A percentile compares a stretch with the other conserved stretches of the same genome.
Evolutionary conservation across 2,888 invertebrate species (phyloP).

Genomic region (Panorpa germanica): DNA sequence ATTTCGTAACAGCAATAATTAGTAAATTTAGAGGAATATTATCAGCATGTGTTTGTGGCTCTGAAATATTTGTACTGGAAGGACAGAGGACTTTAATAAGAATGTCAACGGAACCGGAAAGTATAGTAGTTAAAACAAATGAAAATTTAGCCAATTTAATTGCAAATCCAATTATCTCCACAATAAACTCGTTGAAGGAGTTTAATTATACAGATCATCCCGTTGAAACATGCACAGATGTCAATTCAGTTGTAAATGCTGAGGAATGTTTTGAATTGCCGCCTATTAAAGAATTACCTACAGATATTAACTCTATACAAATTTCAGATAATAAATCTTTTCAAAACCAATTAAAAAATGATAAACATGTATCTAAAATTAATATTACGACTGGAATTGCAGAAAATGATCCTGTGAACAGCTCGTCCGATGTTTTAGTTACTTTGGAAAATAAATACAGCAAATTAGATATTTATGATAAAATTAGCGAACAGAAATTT

Average conservation of each 20-base stretch:
- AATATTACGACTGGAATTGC: no score
- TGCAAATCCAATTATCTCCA: constrained; percentile 17
- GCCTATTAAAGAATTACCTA: constrained; percentile 31
- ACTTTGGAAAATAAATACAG: constrained; percentile 18
- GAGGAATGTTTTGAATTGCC: constrained; percentile 62
- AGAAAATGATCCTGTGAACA: no score
- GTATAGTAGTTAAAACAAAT: constrained; percentile 22
- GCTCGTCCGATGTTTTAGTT: constrained; percentile 11
- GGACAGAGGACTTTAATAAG: constrained; percentile 59
- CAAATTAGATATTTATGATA: constrained; percentile 44
- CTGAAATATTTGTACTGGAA: constrained; percentile 67
- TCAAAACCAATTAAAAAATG: no score
- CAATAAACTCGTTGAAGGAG: constrained; percentile 20
- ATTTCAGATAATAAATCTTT: no score
- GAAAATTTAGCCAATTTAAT: constrained; percentile 1
- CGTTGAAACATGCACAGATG: constrained; percentile 23
- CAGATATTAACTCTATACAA: constrained; percentile 19
- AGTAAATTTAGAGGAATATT: constrained; percentile 33
- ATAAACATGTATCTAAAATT: no score
- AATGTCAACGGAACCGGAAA: constrained; percentile 57
- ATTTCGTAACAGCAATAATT: constrained; percentile 44
- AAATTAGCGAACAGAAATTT: constrained; percentile 52
- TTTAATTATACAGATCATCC: constrained; percentile 17
- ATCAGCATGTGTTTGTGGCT: constrained; percentile 19
- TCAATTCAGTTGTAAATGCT: constrained; percentile 32